phyloP scores from a whole-genome alignment of 2,797 vertebrate genomes.

The Eulemur albifrons region DNA sequence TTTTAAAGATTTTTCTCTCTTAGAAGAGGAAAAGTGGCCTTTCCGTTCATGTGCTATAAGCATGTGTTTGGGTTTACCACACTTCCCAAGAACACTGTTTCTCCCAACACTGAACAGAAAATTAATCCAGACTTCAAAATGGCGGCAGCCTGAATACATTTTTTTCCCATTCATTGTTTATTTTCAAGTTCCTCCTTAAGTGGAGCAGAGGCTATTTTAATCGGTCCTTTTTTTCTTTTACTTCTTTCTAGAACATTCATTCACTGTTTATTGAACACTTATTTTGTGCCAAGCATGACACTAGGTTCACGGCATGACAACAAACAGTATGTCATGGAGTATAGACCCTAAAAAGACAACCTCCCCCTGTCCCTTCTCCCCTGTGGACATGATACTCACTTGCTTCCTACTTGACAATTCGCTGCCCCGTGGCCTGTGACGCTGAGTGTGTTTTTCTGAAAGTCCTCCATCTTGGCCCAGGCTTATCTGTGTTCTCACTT shows the following conservation, averaged over 20 bases:
- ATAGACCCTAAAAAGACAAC: not conserved
- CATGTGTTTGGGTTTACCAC: not conserved
- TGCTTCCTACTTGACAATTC: conserved; percentile 46
- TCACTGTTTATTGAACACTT: not conserved
- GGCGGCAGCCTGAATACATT: not conserved
- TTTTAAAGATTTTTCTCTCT: not conserved
- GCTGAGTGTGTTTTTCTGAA: conserved; percentile 58
- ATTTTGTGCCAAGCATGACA: not conserved
- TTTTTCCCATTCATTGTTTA: not conserved
- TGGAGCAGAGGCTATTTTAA: not conserved
- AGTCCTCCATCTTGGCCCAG: conserved; percentile 68
- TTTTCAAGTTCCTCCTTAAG: conserved; percentile 1
- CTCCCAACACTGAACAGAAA: not conserved
- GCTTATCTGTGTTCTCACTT: conserved; percentile 79
- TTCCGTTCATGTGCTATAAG: not conserved
- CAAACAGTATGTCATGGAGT: not conserved
- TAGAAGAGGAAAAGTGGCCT: not conserved
- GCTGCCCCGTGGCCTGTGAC: not conserved
- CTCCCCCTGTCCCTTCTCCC: not conserved
- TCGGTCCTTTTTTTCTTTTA: not conserved
- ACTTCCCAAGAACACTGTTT: not conserved
- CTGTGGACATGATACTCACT: conserved; percentile 65
- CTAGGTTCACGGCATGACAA: not conserved
- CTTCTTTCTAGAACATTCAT: not conserved
- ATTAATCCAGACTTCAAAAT: not conserved